Conservation (phyloP, 2,888 invertebrate species). For the Apocheima hispidaria region DNA sequence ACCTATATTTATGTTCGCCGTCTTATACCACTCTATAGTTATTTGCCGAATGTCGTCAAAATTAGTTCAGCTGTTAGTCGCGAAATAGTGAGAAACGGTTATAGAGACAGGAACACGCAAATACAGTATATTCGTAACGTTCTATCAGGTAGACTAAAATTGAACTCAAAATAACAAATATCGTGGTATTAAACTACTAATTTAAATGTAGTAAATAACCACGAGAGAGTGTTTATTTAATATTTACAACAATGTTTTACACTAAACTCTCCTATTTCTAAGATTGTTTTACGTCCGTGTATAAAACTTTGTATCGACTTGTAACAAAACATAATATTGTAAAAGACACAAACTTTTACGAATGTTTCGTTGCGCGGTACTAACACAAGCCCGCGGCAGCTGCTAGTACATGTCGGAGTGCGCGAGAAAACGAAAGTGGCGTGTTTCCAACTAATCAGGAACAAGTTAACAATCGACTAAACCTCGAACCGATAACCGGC, state of each 20-base stretch:
- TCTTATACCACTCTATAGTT: too few relatives aligned
- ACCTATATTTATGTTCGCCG: too few relatives aligned
- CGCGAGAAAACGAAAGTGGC: conserved; percentile 3
- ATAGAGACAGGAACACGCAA: too few relatives aligned
- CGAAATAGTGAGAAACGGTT: too few relatives aligned
- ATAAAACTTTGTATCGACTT: background rate
- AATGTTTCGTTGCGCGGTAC: background rate
- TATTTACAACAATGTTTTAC: background rate
- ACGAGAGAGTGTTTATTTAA: too few relatives aligned
- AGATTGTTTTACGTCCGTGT: background rate
- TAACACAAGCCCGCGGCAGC: background rate
- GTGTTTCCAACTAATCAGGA: conserved; percentile 25
- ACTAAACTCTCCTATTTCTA: background rate
- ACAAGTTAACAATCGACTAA: conserved; percentile 23
- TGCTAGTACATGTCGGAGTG: background rate
- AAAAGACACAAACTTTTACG: conserved; percentile 6
- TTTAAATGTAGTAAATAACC: too few relatives aligned
- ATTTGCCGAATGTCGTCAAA: too few relatives aligned
- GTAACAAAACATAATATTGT: background rate
- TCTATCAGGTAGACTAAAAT: too few relatives aligned
- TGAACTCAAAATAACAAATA: too few relatives aligned
- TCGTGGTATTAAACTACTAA: too few relatives aligned
- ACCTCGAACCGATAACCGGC: conserved; percentile 26
- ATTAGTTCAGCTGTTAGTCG: too few relatives aligned
- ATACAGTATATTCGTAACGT: too few relatives aligned